Evolutionary conservation across 2,888 invertebrate species (phyloP), one percentile per base, ranked within the genome.

Genomic region (Patella ulyssiponensis): DNA sequence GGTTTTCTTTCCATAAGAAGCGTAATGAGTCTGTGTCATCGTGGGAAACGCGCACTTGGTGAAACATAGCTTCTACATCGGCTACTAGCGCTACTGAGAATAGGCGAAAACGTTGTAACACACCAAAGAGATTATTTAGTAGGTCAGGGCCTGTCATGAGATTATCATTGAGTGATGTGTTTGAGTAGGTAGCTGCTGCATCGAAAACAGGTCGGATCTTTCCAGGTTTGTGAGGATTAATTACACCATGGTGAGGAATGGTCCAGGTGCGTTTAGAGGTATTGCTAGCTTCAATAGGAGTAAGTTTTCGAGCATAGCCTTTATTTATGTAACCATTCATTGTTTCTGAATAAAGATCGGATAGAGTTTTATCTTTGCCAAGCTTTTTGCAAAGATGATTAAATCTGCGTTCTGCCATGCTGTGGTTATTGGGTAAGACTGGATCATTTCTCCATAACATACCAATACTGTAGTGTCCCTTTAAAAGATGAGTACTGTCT

Each of bases 1-100:
- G 15, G 17, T 74, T 20, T 54, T 52, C 54, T 20, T 58, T 58
- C 75, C 69, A 75, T 17, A 75, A 52, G 33, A 69, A 75, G n/a
- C 75, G 69, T 20, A 75, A 27, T 23, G 73, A 51, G 56, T 73
- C 73, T 11, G 56, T 56, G 15, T 56, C 56, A 9, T 27, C 56
- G 33, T 14, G 51, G 23, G 75, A 44, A 20, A 75, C 69, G n/a
- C 33, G 23, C 20, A 74, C 74, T 51, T 74, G 74, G 51, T 73
- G 69, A 64, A 69, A 77, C 77, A 77, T 77, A 20, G 58, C 44
- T 69, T 77, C 77, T 23, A 77, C 70, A 51, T 77, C 77, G 15
- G 69, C 69, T 15, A 74, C 56, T n/a, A 77, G 69, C 1, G 77
- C 77, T 15, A 74, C 58, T 20, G n/a, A 14, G 17, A 73, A n/a